phyloP scores from a whole-genome alignment of 2,797 vertebrate species.

The Sebastiscus albofasciatus region DNA sequence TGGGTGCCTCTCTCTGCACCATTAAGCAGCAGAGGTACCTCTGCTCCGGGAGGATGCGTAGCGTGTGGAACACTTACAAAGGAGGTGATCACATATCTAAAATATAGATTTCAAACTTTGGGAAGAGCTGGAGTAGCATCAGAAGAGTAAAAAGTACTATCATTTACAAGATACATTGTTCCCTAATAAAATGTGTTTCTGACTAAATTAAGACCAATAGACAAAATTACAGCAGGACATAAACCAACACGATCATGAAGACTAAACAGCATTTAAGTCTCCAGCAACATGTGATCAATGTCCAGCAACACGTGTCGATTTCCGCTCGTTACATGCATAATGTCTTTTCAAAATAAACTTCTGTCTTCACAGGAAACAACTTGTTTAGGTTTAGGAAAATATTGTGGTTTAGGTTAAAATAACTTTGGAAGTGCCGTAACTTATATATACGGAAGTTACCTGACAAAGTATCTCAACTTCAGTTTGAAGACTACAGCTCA shows the following conservation, averaged over 20 bases:
- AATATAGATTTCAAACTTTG: neutral
- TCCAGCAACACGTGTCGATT: too few relatives aligned
- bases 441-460: too few relatives aligned
- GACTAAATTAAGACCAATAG: neutral
- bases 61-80: conserved; percentile 33
- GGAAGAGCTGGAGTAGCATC: neutral
- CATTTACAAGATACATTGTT: neutral
- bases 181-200: neutral
- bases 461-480: neutral
- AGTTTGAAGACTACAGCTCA: neutral
- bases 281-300: too few relatives aligned
- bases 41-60: conserved; percentile 31
- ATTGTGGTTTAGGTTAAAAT: too few relatives aligned
- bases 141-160: neutral
- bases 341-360: too few relatives aligned
- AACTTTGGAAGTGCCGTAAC: too few relatives aligned
- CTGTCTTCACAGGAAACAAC: too few relatives aligned
- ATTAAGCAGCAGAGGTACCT: conserved; percentile 61
- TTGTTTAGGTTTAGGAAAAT: too few relatives aligned
- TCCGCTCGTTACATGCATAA: too few relatives aligned
- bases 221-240: neutral
- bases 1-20: conserved; percentile 61
- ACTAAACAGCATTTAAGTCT: neutral
- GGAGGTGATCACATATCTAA: conserved; percentile 23
- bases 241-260: neutral